Evolutionary conservation across 2,888 invertebrate species (phyloP).

Genomic region (Colostygia pectinataria): DNA sequence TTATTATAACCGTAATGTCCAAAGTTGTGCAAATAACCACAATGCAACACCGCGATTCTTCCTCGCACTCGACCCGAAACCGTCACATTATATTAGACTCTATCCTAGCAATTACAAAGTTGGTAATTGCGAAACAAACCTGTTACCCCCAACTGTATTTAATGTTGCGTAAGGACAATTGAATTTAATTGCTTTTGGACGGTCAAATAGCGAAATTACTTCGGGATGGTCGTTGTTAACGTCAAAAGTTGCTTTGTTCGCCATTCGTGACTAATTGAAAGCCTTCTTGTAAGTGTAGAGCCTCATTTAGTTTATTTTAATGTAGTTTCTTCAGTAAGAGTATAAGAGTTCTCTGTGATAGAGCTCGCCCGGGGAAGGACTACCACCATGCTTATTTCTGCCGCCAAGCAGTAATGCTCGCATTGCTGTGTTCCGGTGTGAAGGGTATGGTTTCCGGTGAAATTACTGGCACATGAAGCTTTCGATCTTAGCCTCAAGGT

Average conservation of each 20-base stretch:
- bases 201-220: constrained; percentile 39
- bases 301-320: constrained; percentile 4
- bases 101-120: constrained; percentile 28
- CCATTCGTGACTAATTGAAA: constrained; percentile 24
- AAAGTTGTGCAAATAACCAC: constrained; percentile 31
- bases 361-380: no score
- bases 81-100: constrained; percentile 15
- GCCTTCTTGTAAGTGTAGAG: constrained; percentile 11
- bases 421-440: no score
- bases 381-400: no score
- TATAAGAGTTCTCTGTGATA: no score
- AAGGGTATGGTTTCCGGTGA: no score
- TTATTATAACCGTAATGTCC: constrained; percentile 21
- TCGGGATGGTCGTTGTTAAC: constrained; percentile 35
- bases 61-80: constrained; percentile 9
- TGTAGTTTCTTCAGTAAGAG: neutral
- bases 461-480: no score
- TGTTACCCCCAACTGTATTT: constrained; percentile 43
- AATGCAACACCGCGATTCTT: constrained; percentile 26
- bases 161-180: constrained; percentile 54
- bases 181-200: constrained; percentile 56
- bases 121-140: constrained; percentile 33
- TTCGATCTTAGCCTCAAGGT: no score
- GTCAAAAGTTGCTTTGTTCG: constrained; percentile 30
- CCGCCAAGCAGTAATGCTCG: no score